A percentile compares a stretch with the other conserved stretches of the same genome.
Evolutionary conservation across 2,113 vertebrate species (phyloP).

Genomic region (Thunnus thynnus): DNA sequence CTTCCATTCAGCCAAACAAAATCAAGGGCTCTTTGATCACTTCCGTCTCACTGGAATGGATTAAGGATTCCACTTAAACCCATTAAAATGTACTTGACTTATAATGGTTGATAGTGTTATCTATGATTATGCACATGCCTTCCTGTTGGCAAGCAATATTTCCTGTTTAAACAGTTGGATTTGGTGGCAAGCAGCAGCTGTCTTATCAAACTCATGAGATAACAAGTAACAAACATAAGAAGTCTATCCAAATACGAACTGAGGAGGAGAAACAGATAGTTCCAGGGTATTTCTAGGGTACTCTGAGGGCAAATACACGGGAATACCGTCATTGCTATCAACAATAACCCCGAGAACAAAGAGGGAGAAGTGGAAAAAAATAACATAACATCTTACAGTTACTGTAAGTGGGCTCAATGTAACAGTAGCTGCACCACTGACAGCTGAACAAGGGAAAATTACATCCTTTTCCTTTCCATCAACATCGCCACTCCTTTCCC

Average conservation of each 20-base stretch:
- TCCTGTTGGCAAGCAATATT: conserved; percentile 54
- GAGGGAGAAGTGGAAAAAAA: conserved; percentile 1
- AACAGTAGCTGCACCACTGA: background rate
- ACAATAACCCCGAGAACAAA: background rate
- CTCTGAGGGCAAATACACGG: background rate
- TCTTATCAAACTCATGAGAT: conserved; percentile 15
- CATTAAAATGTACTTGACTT: conserved; percentile 33
- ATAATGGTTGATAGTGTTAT: conserved; percentile 61
- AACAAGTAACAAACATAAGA: background rate
- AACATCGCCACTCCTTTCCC: conserved; percentile 15
- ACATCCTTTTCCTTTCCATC: conserved; percentile 27
- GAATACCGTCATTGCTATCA: background rate
- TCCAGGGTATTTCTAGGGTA: background rate
- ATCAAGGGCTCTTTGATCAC: background rate
- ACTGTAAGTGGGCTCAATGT: background rate
- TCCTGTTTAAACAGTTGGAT: conserved; percentile 56
- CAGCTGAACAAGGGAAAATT: background rate
- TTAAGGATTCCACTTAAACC: background rate
- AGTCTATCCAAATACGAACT: conserved; percentile 24
- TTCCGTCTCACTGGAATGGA: background rate
- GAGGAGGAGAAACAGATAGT: background rate
- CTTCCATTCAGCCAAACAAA: background rate
- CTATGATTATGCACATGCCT: conserved; percentile 60
- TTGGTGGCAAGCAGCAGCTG: conserved; percentile 13
- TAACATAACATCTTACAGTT: background rate